These are phyloP conservation scores for Diadegma fenestrale DNA, from an alignment of 2,888 invertebrate species.

Conservation along the genomic window DNA sequence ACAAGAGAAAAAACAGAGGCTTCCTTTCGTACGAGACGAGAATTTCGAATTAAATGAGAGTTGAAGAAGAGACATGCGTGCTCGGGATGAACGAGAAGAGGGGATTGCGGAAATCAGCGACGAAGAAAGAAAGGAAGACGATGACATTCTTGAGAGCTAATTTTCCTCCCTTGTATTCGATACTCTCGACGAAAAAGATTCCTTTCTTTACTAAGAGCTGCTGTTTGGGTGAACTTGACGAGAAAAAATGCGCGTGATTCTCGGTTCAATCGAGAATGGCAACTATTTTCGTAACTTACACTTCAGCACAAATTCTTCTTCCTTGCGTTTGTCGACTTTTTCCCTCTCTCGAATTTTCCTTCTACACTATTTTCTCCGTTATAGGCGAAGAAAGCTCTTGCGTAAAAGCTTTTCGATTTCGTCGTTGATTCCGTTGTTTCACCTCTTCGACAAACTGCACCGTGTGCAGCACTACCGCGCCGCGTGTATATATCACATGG, in stretches of 20 bases:
- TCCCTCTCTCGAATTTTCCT: neutral
- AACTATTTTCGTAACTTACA: constrained; percentile 10
- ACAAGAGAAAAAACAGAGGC: constrained; percentile 20
- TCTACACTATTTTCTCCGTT: neutral
- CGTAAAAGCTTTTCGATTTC: constrained; percentile 59
- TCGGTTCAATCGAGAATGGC: constrained; percentile 25
- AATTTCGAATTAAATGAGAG: constrained; percentile 58
- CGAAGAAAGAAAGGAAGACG: constrained; percentile 29
- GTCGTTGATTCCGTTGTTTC: constrained; percentile 31
- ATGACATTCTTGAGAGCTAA: constrained; percentile 20
- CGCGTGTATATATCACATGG: constrained; percentile 35
- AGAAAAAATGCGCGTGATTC: constrained; percentile 3
- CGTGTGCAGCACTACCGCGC: neutral
- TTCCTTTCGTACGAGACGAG: constrained; percentile 62
- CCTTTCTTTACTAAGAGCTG: constrained; percentile 9
- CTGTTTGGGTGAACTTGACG: neutral
- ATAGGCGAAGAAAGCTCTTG: constrained; percentile 64
- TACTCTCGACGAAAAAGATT: neutral
- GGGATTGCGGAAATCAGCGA: constrained; percentile 17
- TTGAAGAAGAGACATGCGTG: constrained; percentile 33
- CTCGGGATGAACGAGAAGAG: constrained; percentile 5
- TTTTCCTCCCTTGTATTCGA: constrained; percentile 19
- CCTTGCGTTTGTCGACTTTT: constrained; percentile 34
- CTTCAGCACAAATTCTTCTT: constrained; percentile 67
- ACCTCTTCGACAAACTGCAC: constrained; percentile 4